Evolutionary conservation across 2,888 invertebrate species (phyloP).

Genomic region (Monochamus alternatus): DNA sequence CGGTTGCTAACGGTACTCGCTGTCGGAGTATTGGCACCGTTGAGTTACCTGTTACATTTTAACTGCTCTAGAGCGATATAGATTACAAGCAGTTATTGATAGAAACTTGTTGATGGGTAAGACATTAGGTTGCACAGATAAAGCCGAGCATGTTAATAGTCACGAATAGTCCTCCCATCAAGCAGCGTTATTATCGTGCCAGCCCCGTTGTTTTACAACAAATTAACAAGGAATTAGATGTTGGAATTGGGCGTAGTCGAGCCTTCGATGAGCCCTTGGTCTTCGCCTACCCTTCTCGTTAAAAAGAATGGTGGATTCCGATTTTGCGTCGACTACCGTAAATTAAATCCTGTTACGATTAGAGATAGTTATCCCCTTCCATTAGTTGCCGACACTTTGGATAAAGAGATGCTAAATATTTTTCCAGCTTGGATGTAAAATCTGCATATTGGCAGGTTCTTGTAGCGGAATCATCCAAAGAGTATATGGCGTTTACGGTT

Average conservation of each 20-base stretch:
- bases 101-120: slow-evolving; percentile 12
- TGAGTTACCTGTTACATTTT: no score
- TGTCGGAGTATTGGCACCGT: no score
- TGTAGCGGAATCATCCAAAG: not conserved
- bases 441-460: slow-evolving; percentile 55
- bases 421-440: slow-evolving; percentile 32
- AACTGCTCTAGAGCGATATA: slow-evolving; percentile 10
- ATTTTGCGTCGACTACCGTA: slow-evolving; percentile 52
- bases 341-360: slow-evolving; percentile 47
- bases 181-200: slow-evolving; percentile 41
- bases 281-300: slow-evolving; percentile 50
- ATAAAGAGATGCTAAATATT: slow-evolving; percentile 37
- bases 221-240: slow-evolving; percentile 49
- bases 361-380: slow-evolving; percentile 49
- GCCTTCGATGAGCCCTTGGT: slow-evolving; percentile 59
- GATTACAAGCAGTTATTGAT: slow-evolving; percentile 14
- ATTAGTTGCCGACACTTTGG: slow-evolving; percentile 39
- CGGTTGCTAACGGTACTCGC: slow-evolving; percentile 30
- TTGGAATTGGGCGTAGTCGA: slow-evolving; percentile 53
- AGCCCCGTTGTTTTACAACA: slow-evolving; percentile 27
- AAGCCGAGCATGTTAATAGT: slow-evolving; percentile 36
- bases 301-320: slow-evolving; percentile 59
- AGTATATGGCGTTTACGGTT: not conserved
- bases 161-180: slow-evolving; percentile 36
- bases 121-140: slow-evolving; percentile 18